Base-by-base conservation (phyloP, 53 echinoderm and acorn worm genomes). In the Holothuria scabra region DNA sequence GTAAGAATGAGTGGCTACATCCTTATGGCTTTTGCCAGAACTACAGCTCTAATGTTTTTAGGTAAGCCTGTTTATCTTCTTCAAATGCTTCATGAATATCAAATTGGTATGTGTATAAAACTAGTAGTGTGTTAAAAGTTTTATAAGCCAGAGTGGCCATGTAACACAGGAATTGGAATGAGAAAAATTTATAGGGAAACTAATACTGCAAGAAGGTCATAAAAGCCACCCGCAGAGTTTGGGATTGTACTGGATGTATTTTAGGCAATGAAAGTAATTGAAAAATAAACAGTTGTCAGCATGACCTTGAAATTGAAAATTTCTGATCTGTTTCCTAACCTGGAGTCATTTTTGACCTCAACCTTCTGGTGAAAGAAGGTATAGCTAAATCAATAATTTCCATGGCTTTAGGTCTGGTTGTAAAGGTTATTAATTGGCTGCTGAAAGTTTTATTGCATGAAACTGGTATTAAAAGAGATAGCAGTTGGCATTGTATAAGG, bases 21-120 rank as follows among this genome's bases (percentile, higher is more conserved):
- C 65, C 57, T 97, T 65, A 80, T 94, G 16, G 99, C 92, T 28
- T 87, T 97, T 38, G 86, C 99, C 49, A 88, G 92, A 21, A 83
- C 87, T 20, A 74, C 85, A 1, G 33, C 76, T 83, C 84, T 89
- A 52, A 86, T 97, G 30, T 97, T 94, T 82, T 76, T 88, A 30
- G 94, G 99, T 97, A 81, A 78, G 99, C 52, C 14, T 41, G 8
- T 41, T 2, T 41, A 41, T 6, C 41, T 41, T 41, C 10, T 14
- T 52, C 16, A 16, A 52, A 14, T 52, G 14, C 52, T 52, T 4
- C 1, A 52, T n/a, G 14, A 16, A 52, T 60, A 31, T 60, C 62
- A 19, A 13, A 20, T 1, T 48, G 25, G 18, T 20, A 64, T 32
- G 0, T 65, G 37, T 35, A 26, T 20, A 10, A 8, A 16, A 21